Conservation (phyloP, 2,888 invertebrate species). For the Cremastobaeus sp. region DNA sequence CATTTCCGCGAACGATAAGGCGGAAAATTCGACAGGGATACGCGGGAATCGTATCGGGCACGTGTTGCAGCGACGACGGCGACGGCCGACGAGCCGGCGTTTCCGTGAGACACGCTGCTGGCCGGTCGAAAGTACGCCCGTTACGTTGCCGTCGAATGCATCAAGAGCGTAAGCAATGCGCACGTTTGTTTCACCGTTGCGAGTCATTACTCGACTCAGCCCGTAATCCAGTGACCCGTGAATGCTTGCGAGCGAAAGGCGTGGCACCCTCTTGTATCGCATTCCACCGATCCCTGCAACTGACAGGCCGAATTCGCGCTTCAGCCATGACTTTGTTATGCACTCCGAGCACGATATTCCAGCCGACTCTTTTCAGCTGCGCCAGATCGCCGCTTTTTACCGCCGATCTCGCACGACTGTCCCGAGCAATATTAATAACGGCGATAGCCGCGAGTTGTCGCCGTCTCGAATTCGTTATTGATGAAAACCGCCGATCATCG, state of each 20-base stretch:
- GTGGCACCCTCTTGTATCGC: slow-evolving; percentile 71
- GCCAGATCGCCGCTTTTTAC: no score
- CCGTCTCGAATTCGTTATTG: no score
- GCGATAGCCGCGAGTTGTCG: no score
- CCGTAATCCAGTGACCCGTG: slow-evolving; percentile 76
- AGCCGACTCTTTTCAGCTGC: no score
- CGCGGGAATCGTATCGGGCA: slow-evolving; percentile 48
- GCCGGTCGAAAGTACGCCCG: slow-evolving; percentile 54
- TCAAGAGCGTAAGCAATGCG: slow-evolving; percentile 65
- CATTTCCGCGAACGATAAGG: slow-evolving; percentile 54
- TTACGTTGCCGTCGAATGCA: slow-evolving; percentile 59
- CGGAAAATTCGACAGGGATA: slow-evolving; percentile 53
- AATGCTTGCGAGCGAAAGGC: slow-evolving; percentile 76
- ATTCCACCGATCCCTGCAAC: slow-evolving; percentile 66
- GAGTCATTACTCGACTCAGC: slow-evolving; percentile 67
- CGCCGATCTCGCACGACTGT: no score
- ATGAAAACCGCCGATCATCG: no score
- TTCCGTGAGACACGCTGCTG: slow-evolving; percentile 57
- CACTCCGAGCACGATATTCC: slow-evolving; percentile 19
- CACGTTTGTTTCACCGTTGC: slow-evolving; percentile 63
- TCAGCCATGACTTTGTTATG: slow-evolving; percentile 33
- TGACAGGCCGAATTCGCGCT: slow-evolving; percentile 27
- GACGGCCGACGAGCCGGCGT: slow-evolving; percentile 46
- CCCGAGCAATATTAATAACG: no score
- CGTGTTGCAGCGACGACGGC: slow-evolving; percentile 46